phyloP scores from a whole-genome alignment of 2,113 vertebrate genomes.

The Tympanuchus pallidicinctus region DNA sequence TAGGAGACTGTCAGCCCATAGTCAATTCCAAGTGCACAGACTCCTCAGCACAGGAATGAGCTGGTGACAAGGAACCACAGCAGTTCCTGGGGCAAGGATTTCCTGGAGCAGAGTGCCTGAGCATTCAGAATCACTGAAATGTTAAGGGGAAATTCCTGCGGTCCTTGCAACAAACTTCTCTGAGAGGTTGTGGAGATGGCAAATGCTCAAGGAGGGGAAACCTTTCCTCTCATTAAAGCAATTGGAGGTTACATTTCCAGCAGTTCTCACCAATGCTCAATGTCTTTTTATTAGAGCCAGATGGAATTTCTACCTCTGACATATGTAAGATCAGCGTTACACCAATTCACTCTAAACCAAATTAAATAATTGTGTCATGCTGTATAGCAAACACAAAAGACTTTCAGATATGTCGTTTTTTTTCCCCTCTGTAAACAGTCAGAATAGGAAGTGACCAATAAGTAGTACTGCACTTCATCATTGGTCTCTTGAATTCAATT shows the following conservation, averaged over 20 bases:
- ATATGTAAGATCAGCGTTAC: background rate
- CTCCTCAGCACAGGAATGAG: rapidly evolving
- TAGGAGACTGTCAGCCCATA: background rate
- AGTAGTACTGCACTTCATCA: background rate
- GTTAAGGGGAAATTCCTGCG: background rate
- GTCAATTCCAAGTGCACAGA: background rate
- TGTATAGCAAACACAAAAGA: background rate
- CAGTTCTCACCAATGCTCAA: background rate
- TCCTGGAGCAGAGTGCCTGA: background rate
- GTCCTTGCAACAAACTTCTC: background rate
- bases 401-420: background rate
- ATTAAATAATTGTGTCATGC: background rate
- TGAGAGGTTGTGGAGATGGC: background rate
- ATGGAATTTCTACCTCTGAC: background rate
- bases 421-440: background rate
- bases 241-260: background rate
- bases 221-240: background rate
- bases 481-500: background rate
- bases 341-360: background rate
- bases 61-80: background rate
- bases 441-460: background rate
- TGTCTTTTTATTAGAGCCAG: background rate
- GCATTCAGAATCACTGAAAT: background rate
- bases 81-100: background rate
- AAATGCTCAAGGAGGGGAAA: background rate